Evolutionary conservation across 2,113 vertebrate genomes (phyloP).

Genomic region (Cottus gobio): DNA sequence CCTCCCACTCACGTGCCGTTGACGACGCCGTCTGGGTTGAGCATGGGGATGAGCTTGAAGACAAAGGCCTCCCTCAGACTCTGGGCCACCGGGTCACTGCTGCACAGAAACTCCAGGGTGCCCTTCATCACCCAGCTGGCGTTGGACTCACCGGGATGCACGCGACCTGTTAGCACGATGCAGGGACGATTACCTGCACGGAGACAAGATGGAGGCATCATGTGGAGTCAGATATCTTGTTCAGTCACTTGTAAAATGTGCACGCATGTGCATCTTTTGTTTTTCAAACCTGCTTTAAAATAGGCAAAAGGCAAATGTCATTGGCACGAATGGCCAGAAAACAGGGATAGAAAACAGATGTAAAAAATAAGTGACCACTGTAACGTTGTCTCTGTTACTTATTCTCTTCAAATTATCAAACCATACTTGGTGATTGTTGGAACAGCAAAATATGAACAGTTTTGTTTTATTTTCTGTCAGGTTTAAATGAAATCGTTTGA

Average conservation of each 20-base stretch:
- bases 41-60: slow-evolving; percentile 96
- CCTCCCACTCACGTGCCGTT: slow-evolving; percentile 89
- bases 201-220: not conserved
- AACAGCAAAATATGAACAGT: not conserved
- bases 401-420: not conserved
- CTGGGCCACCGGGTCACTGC: slow-evolving; percentile 86
- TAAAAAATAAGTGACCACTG: too few species aligned
- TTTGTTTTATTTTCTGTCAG: too few species aligned
- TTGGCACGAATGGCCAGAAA: too few species aligned
- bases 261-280: too few species aligned
- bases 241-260: not conserved
- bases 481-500: too few species aligned
- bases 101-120: slow-evolving; percentile 91
- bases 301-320: not conserved
- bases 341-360: too few species aligned
- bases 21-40: slow-evolving; percentile 96
- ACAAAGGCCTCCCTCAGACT: slow-evolving; percentile 91
- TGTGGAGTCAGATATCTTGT: not conserved
- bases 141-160: slow-evolving; percentile 95
- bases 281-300: not conserved
- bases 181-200: slow-evolving; percentile 86
- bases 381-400: too few species aligned
- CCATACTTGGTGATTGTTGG: not conserved
- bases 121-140: slow-evolving; percentile 98
- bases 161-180: slow-evolving; percentile 88